phyloP scores from a whole-genome alignment of 1,140 invertebrate species.

The Leptinotarsa texana region DNA sequence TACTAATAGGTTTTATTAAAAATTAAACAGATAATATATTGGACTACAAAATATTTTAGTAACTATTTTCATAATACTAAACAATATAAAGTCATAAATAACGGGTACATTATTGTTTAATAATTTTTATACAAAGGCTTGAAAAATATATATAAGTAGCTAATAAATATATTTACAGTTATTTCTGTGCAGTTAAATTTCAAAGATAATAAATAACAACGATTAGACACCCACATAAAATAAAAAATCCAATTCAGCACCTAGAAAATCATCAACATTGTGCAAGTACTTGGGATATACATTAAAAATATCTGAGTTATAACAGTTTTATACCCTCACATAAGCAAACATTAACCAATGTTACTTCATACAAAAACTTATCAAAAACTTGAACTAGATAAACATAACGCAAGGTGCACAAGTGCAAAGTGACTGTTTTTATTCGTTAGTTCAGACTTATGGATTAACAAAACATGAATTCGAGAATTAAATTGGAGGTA shows the following conservation, averaged over 20 bases:
- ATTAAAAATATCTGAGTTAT: background rate
- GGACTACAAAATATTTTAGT: constrained; percentile 7
- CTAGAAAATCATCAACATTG: background rate
- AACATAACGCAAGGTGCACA: constrained; percentile 7
- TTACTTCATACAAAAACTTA: background rate
- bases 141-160: constrained; percentile 14
- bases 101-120: constrained; percentile 6
- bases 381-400: background rate
- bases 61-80: constrained; percentile 13
- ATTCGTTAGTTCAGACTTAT: constrained; percentile 48
- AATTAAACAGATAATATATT: background rate
- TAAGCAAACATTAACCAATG: background rate
- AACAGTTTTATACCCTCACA: constrained; percentile 6
- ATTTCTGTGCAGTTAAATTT: constrained; percentile 10
- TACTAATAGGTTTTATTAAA: background rate
- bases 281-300: background rate
- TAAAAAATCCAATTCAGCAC: background rate
- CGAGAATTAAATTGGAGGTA: constrained; percentile 75
- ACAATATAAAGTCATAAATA: constrained; percentile 13
- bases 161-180: constrained; percentile 25
- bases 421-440: constrained; percentile 22
- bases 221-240: constrained; percentile 1
- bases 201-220: constrained; percentile 1
- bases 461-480: constrained; percentile 26
- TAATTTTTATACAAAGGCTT: constrained; percentile 20